Evolutionary conservation across 2,113 vertebrate species (phyloP).

Genomic region (Martes martes): DNA sequence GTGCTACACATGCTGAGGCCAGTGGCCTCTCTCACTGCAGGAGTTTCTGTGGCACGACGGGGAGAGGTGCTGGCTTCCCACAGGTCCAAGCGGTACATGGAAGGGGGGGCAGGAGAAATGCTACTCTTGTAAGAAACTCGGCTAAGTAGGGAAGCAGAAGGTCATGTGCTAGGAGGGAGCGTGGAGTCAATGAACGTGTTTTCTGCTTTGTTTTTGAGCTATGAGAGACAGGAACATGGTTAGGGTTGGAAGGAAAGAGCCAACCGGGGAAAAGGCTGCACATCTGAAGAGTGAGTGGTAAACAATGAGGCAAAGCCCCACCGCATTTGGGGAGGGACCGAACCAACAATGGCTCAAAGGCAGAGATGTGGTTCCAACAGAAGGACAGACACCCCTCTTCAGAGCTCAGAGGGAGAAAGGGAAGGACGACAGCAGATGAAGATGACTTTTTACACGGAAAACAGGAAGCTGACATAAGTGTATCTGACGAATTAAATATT

Average conservation of each 20-base stretch:
- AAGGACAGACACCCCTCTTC: neutral
- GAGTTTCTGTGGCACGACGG: neutral
- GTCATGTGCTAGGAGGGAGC: neutral
- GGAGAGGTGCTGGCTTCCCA: neutral
- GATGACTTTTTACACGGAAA: neutral
- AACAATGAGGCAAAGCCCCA: neutral
- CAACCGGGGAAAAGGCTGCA: neutral
- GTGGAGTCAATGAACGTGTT: neutral
- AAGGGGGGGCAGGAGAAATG: neutral
- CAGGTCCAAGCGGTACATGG: neutral
- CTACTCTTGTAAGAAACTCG: neutral
- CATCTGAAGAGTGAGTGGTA: neutral
- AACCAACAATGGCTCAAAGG: neutral
- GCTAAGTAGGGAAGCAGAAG: neutral
- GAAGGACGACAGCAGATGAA: neutral
- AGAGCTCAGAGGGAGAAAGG: neutral
- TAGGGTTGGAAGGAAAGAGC: neutral
- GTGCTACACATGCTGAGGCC: neutral
- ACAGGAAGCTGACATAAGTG: neutral
- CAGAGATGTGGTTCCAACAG: neutral
- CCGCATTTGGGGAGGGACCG: neutral
- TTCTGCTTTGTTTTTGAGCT: neutral
- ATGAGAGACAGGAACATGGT: neutral
- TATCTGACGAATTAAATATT: neutral
- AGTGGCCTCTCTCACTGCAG: neutral